Percentiles rank a stretch among this genome's conserved stretches.
Evolutionary conservation across 2,797 vertebrate species (phyloP).

Genomic region (Pachyuromys duprasi): DNA sequence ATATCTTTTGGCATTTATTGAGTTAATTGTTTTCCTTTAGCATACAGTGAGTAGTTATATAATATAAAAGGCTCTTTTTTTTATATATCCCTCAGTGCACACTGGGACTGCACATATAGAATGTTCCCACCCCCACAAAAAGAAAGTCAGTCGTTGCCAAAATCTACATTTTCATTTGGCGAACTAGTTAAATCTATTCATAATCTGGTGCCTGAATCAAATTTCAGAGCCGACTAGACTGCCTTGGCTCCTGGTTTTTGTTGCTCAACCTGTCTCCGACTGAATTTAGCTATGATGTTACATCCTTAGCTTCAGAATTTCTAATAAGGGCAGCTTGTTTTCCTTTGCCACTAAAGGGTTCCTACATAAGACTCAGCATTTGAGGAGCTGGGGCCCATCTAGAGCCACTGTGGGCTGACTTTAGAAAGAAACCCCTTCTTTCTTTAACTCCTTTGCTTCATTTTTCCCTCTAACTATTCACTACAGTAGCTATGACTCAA

Average conservation of each 20-base stretch:
- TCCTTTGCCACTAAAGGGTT: slow-evolving; percentile 86
- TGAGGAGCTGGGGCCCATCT: slow-evolving; percentile 78
- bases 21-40: slow-evolving; percentile 90
- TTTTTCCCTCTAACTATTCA: slow-evolving; percentile 64
- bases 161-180: slow-evolving; percentile 96
- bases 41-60: slow-evolving; percentile 90
- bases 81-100: slow-evolving; percentile 85
- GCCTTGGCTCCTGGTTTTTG: slow-evolving; percentile 90
- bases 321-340: slow-evolving; percentile 88
- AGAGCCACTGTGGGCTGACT: slow-evolving; percentile 72
- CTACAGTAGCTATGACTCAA: slow-evolving; percentile 73
- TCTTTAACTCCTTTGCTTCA: slow-evolving; percentile 65
- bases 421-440: slow-evolving; percentile 83
- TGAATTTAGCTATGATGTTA: slow-evolving; percentile 91
- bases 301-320: slow-evolving; percentile 87
- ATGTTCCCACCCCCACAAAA: slow-evolving; percentile 56
- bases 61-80: slow-evolving; percentile 94
- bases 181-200: slow-evolving; percentile 91
- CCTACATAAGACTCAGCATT: slow-evolving; percentile 83
- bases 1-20: slow-evolving; percentile 79
- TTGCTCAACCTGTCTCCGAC: slow-evolving; percentile 89
- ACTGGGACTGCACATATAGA: slow-evolving; percentile 88
- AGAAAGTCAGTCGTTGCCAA: slow-evolving; percentile 89
- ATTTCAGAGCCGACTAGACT: slow-evolving; percentile 92
- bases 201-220: slow-evolving; percentile 91